Evolutionary conservation across 2,797 vertebrate species (phyloP), one percentile per base, ranked within the genome.

Genomic region (Cyprinella venusta): DNA sequence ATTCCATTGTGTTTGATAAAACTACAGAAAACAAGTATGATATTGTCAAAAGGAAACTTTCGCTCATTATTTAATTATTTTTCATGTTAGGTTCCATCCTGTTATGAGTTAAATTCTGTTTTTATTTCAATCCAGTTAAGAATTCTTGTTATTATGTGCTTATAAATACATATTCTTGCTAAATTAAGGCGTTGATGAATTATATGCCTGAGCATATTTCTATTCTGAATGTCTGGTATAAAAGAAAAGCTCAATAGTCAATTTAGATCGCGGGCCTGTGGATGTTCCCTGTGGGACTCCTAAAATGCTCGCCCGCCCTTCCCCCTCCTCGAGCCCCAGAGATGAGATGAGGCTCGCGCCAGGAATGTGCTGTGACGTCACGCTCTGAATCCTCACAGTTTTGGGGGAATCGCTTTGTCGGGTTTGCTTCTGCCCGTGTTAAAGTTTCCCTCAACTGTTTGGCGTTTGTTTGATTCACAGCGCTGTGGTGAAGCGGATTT

Each of bases 341-440:
- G 81, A 83, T 56, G 81, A 63, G 81, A 68, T 1, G 74, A 83
- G 81, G 81, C 81, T 30, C 81, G 64, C 63, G 64, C 52, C 50
- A 77, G 81, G 81, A 83, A 83, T 83, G 81, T 18, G 64, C 75
- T 45, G 74, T 83, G 81, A 78, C 81, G 81, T 83, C 81, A 78
- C 75, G 19, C 24, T 24, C 50, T 2, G 72, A 50, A 45, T 10
- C 45, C 74, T 68, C 80, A 7, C 50, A 10, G 30, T 71, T 77
- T 79, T 52, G 30, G 64, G 81, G 81, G 81, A 36, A 71, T 78
- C 64, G 1, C 38, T 50, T 50, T 6, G 45, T 42, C 15, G n/a
- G 45, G 36, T 10, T 54, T 21, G 42, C n/a, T 65, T 5, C 42
- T 54, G 26, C 1, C 4, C 4, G n/a, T 4, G 24, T 19, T 26